Base-by-base conservation (phyloP, 2,797 vertebrate genomes). In the Lepus oiostolus region DNA sequence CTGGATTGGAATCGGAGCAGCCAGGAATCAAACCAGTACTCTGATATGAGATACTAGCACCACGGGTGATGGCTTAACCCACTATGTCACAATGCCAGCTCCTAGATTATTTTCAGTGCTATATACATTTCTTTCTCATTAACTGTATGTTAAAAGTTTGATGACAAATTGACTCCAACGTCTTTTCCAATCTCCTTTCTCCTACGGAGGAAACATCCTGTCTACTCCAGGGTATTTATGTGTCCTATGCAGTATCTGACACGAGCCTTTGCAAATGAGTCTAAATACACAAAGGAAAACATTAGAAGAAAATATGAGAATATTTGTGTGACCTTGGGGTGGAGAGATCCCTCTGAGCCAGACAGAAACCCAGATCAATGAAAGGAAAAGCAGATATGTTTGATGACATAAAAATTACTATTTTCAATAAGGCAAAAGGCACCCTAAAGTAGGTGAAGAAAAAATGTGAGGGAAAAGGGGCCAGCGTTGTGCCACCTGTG, bases 281-380 rank as follows among this genome's bases (percentile, higher is more conserved):
- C 32, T 85, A 90, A 88, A 71, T 63, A 79, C 71, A 32, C 28
- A 88, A 58, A 79, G 70, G 85, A 32, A 81, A 86, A 82, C 42
- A 47, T 47, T 80, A 63, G 32, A 85, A 85, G 26, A 71, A 93
- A 71, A 77, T 85, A 30, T 13, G 13, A 71, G 71, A 71, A 58
- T 47, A 71, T 77, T 54, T 90, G 32, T 63, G 50, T 83, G 58
- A 86, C 19, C 11, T 90, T n/a, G 38, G 7, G 47, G 28, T 60
- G n/a, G 22, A 14, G 22, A 32, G 21, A 47, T 68, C 74, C 83
- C 70, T 28, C 67, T 84, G 79, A 89, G 32, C 7, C 50, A 54
- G 26, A 79, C 24, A 81, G 67, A 96, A 91, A 88, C 30, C 21
- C 30, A 88, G 5, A 85, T 11, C 84, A 88, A 32, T 32, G 74